phyloP scores from a whole-genome alignment of 35 echinoderm and acorn worm species.

The Anneissia japonica region DNA sequence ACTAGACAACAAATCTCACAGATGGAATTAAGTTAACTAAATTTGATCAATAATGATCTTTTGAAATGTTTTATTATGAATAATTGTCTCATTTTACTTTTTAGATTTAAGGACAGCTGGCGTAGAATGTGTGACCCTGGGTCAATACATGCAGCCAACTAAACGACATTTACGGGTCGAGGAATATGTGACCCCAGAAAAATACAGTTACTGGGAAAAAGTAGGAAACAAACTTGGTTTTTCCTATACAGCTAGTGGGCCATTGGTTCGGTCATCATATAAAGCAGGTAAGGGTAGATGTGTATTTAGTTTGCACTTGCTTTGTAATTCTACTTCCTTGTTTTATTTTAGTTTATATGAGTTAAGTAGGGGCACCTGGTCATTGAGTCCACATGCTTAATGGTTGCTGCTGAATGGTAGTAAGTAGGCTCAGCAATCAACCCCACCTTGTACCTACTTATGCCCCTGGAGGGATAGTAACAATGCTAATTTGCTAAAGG shows the following conservation, averaged over 20 bases:
- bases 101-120: conserved; percentile 69
- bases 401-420: not conserved
- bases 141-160: conserved; percentile 99
- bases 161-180: conserved; percentile 80
- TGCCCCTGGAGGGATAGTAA: not conserved
- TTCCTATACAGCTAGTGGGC: conserved; percentile 94
- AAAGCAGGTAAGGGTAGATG: conserved; percentile 60
- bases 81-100: no score
- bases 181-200: conserved; percentile 95
- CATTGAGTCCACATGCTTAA: not conserved
- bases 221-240: conserved; percentile 84
- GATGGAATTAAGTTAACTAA: no score
- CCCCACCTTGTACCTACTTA: not conserved
- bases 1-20: no score
- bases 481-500: not conserved
- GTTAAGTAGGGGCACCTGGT: not conserved
- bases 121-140: conserved; percentile 85
- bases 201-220: conserved; percentile 92
- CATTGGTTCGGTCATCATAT: conserved; percentile 91
- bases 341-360: not conserved
- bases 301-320: not conserved
- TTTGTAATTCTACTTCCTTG: not conserved
- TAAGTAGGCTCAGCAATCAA: not conserved
- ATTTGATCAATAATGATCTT: no score
- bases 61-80: no score